Conservation (phyloP, 2,797 vertebrate species). For the Acomys russatus region DNA sequence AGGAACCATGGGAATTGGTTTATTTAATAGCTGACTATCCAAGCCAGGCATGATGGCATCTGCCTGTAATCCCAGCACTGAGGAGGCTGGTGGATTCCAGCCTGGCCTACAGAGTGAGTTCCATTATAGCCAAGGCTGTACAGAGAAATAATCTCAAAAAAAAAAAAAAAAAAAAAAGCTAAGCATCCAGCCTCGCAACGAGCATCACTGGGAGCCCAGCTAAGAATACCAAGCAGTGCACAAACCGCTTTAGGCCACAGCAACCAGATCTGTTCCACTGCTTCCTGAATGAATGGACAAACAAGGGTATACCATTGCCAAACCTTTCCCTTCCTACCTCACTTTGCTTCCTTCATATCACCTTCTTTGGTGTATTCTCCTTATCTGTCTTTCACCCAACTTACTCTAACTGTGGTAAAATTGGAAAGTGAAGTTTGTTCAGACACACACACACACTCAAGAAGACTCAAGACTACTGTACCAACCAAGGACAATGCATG, state of each 20-base stretch:
- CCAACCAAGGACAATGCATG: too few species aligned
- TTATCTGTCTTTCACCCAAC: not conserved
- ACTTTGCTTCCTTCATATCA: not conserved
- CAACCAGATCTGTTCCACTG: not conserved
- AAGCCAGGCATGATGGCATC: not conserved
- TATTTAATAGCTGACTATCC: not conserved
- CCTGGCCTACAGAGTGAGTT: not conserved
- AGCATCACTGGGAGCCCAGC: not conserved
- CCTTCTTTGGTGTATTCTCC: not conserved
- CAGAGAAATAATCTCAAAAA: not conserved
- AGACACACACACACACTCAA: not conserved
- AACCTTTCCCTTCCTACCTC: slow-evolving; percentile 8
- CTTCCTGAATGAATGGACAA: too few species aligned
- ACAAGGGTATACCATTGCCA: not conserved
- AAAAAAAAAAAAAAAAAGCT: not conserved
- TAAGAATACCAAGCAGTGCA: not conserved
- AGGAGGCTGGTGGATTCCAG: not conserved
- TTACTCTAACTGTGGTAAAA: not conserved
- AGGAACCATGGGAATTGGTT: not conserved
- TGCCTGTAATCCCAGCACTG: not conserved
- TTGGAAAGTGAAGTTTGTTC: not conserved
- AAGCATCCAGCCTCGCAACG: not conserved
- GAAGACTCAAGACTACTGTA: not conserved
- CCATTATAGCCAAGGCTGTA: too few species aligned
- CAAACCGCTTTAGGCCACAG: slow-evolving; percentile 8